Evolutionary conservation across 1,140 invertebrate genomes (phyloP).

Genomic region (Phocides pigmalion): DNA sequence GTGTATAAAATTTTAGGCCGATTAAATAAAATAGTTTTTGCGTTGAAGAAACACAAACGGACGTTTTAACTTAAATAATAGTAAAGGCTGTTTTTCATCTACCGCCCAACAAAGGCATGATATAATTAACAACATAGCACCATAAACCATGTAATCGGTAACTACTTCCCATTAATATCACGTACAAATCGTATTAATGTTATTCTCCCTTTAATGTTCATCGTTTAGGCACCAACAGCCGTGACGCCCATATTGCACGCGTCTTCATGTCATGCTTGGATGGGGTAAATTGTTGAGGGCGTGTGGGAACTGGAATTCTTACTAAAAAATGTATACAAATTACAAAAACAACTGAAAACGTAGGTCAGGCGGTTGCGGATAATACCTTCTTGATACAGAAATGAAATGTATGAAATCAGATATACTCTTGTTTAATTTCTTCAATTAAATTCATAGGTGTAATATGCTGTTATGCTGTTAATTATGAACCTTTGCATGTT

Average conservation of each 20-base stretch:
- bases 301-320: slow-evolving; percentile 43
- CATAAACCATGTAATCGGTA: slow-evolving; percentile 44
- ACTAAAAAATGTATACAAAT: neutral
- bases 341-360: neutral
- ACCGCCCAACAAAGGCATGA: neutral
- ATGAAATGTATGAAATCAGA: no score
- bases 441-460: no score
- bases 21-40: no score
- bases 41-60: no score
- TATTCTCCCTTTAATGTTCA: slow-evolving; percentile 43
- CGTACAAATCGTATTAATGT: slow-evolving; percentile 41
- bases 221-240: slow-evolving; percentile 53
- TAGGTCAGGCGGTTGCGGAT: no score
- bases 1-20: no score
- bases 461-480: no score
- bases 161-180: slow-evolving; percentile 39
- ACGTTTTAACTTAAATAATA: no score
- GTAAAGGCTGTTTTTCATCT: no score
- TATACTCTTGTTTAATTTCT: no score
- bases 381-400: no score
- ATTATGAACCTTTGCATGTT: no score
- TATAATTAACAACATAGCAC: slow-evolving; percentile 14
- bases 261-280: slow-evolving; percentile 49
- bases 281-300: slow-evolving; percentile 35
- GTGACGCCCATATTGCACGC: slow-evolving; percentile 65